Conservation (phyloP, 2,797 vertebrate species). For the Anguilla pacifica region DNA sequence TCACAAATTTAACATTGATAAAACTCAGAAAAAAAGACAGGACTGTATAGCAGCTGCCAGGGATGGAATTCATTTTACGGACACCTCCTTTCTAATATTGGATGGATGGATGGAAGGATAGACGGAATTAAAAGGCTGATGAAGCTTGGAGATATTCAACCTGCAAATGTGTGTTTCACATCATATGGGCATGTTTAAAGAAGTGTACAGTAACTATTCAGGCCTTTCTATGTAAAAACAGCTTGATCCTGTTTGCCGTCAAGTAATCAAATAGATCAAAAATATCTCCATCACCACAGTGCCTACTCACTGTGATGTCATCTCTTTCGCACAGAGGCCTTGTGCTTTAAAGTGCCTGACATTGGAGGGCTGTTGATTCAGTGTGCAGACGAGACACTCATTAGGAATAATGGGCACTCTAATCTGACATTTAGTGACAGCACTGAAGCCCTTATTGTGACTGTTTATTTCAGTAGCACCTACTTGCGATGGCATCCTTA, state of each 20-base stretch:
- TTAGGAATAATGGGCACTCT: not conserved
- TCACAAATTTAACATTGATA: slow-evolving; percentile 21
- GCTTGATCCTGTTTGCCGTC: not conserved
- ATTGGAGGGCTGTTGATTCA: not conserved
- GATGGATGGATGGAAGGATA: not conserved
- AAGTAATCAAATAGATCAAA: not conserved
- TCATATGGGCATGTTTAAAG: not conserved
- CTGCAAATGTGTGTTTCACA: not conserved
- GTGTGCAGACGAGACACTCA: not conserved
- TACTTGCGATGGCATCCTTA: not conserved
- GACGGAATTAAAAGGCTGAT: slow-evolving; percentile 40
- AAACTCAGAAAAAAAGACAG: slow-evolving; percentile 27
- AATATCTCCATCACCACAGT: not conserved
- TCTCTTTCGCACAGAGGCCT: not conserved
- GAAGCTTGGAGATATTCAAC: slow-evolving; percentile 15
- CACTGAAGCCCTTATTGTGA: not conserved
- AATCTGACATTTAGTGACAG: not conserved
- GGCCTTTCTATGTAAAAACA: not conserved
- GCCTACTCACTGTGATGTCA: not conserved
- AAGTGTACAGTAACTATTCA: not conserved
- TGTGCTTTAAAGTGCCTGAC: not conserved
- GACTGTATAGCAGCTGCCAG: slow-evolving; percentile 42
- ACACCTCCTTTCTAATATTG: slow-evolving; percentile 21
- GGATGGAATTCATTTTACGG: slow-evolving; percentile 48
- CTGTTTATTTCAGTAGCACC: not conserved